These are phyloP conservation scores for Melanostigma gelatinosum DNA, from an alignment of 2,113 vertebrate genomes.

Conservation along the genomic window DNA sequence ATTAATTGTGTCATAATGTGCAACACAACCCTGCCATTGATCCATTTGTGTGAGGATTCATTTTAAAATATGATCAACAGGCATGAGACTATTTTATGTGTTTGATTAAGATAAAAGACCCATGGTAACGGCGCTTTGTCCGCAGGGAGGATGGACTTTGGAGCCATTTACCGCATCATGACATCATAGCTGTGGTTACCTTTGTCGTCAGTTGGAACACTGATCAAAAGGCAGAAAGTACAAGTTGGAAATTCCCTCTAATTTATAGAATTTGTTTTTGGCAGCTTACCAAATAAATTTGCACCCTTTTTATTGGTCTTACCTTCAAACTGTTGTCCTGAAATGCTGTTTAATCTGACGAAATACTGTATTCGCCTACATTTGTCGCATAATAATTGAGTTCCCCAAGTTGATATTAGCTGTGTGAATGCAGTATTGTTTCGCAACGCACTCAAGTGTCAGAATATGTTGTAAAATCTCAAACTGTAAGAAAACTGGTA, in stretches of 20 bases:
- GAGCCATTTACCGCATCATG: constrained; percentile 37
- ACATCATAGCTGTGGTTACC: constrained; percentile 40
- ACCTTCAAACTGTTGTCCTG: neutral
- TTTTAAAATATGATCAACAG: neutral
- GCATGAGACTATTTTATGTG: neutral
- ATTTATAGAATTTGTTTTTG: neutral
- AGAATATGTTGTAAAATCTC: neutral
- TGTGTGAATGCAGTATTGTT: neutral
- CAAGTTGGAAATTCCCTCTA: neutral
- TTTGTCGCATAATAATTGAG: neutral
- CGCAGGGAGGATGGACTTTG: constrained; percentile 38
- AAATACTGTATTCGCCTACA: neutral
- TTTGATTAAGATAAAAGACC: neutral
- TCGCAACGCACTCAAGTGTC: neutral
- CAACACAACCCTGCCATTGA: neutral
- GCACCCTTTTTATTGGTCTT: neutral
- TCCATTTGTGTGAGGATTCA: neutral
- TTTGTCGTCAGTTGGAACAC: neutral
- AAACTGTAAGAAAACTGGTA: neutral
- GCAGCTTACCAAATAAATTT: neutral
- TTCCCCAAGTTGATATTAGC: neutral
- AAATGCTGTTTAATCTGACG: neutral
- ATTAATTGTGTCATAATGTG: neutral
- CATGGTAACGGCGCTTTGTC: neutral
- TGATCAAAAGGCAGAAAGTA: constrained; percentile 1